Base-by-base conservation (phyloP, 1,140 invertebrate genomes). In the Anastrepha obliqua region DNA sequence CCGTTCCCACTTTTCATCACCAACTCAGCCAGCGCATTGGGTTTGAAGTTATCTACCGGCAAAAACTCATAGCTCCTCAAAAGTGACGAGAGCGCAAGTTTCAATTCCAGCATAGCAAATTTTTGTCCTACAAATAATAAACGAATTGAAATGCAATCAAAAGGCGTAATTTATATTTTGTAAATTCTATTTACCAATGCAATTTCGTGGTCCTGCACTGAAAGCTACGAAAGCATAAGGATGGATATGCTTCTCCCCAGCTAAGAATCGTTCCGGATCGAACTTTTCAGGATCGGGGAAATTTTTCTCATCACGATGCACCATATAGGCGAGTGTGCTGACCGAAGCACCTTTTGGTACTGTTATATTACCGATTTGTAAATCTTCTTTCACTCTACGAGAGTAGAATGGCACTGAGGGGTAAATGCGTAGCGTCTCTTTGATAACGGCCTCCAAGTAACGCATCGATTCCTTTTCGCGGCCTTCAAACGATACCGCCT, bases 391-490 rank as follows among this genome's bases (percentile, higher is more conserved):
- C 0, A 96, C 91, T 44, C 92, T 91, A 65, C 96, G 92, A 13
- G 94, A 95, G 89, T 96, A 95, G 17, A 96, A 91, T 39, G 96
- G 96, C 44, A 97, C 96, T 2, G 96, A 95, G 9, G 96, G 96
- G 91, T 95, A 97, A 3, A 96, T 86, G 58, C 96, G 92, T 17
- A 96, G 89, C 2, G 94, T 93, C 91, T 96, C 95, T 91, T 95
- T 97, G n/a, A 96, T 94, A 3, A 95, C 94, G n/a, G 94, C 93
- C 89, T 96, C 96, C 87, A 96, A 89, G 90, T 96, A 96, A 89
- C 95, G 95, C 94, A 97, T 94, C 85, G 95, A 91, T 78, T 95
- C 92, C 88, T 92, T 92, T 64, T 93, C 92, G 7, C 89, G 78
- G 7, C 90, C 90, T 86, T 91, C 95, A 88, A 96, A 94, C 74